Evolutionary conservation across 2,797 vertebrate species (phyloP).

Genomic region (Oryzias sinensis): DNA sequence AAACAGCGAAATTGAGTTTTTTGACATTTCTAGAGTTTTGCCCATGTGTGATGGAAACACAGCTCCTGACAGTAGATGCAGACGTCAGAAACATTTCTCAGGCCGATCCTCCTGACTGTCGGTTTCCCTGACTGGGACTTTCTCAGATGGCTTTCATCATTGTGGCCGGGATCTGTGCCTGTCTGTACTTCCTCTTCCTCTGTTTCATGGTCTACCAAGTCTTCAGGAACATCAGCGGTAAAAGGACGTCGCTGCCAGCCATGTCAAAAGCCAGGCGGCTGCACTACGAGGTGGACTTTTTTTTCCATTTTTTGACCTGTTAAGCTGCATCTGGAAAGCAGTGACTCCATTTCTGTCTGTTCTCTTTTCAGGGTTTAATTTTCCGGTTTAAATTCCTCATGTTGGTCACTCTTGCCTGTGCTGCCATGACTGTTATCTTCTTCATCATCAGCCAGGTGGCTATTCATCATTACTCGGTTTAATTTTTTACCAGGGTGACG

Average conservation of each 20-base stretch:
- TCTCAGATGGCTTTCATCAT: slow-evolving; percentile 97
- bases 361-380: slow-evolving; percentile 84
- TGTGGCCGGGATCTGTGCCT: slow-evolving; percentile 94
- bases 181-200: slow-evolving; percentile 97
- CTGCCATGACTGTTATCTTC: slow-evolving; percentile 97
- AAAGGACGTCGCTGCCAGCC: slow-evolving; percentile 88
- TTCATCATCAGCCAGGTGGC: slow-evolving; percentile 96
- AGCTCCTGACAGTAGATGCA: too few species aligned
- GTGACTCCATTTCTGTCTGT: neutral
- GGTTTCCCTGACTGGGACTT: slow-evolving; percentile 70
- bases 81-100: neutral
- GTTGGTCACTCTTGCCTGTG: slow-evolving; percentile 92
- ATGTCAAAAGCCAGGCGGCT: slow-evolving; percentile 94
- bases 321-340: neutral
- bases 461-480: neutral
- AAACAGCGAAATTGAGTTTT: too few species aligned
- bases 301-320: neutral
- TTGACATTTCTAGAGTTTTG: too few species aligned
- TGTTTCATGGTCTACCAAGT: slow-evolving; percentile 99
- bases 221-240: slow-evolving; percentile 95
- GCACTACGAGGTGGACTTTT: slow-evolving; percentile 86
- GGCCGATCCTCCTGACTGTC: neutral
- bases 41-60: too few species aligned
- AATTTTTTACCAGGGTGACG: neutral
- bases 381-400: slow-evolving; percentile 98